Base-by-base conservation (phyloP, 2,797 vertebrate genomes). In the Bryconaethiops microstoma region DNA sequence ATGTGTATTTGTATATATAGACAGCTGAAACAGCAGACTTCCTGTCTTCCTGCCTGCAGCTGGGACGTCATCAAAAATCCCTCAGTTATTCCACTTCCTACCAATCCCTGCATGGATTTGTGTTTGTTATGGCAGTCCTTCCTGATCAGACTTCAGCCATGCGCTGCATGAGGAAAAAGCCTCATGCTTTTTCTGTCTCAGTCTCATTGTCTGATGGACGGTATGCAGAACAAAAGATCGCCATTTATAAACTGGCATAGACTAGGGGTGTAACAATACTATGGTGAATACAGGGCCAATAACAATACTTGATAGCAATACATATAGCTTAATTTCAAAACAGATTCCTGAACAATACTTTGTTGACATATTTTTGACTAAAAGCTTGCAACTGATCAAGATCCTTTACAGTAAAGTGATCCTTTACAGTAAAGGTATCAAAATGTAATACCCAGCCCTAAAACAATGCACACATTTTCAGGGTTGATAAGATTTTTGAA, bases 11-110 rank as follows among this genome's bases (percentile, higher is more conserved):
- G 77, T 17, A 19, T 89, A 86, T 91, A 85, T 4, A 65, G 78
- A 87, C 79, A 86, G 88, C 86, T 90, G 90, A 88, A 92, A 91
- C 91, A 87, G 85, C 83, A 86, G 82, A 85, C 83, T 88, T 87
- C 80, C 82, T 79, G 80, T 76, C 84, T 87, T 86, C 86, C 87
- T 88, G 84, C 82, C 39, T 87, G 87, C 83, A 87, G 59, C 35
- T 19, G 29, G 72, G 35, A 83, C 72, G 65, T 84, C 48, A 52
- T 48, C 6, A 55, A 63, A 29, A 21, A 63, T 73, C 64, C n/a
- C 7, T 78, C 72, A 73, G n/a, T 35, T 55, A 83, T 86, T 77
- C 76, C 83, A 83, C 67, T 83, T 86, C 85, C 72, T 64, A 50
- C 65, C 57, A 74, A 64, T 78, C 23, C 68, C 48, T 70, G 62